Base-by-base conservation (phyloP, 2,797 vertebrate genomes). In the Protonibea diacanthus region DNA sequence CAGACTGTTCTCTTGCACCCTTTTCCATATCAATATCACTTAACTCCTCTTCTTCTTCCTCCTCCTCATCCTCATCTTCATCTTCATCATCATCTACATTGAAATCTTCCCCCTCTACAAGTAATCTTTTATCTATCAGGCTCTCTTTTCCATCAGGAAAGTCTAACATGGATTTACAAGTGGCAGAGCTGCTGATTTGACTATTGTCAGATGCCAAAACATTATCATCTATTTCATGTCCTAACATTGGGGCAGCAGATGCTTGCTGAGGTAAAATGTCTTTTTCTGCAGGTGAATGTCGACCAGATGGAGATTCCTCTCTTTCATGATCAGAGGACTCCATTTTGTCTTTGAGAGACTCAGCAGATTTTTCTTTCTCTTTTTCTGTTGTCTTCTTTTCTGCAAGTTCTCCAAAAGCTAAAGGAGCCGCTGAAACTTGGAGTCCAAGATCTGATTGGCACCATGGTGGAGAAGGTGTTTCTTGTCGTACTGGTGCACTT, bases 1-100 rank as follows among this genome's bases (percentile, higher is more conserved):
- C 98, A 23, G 98, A 97, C 75, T 95, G 95, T 85, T 99, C 98
- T 84, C 94, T 96, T 59, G 97, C 97, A 2, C 98, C 98, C 81
- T 99, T 99, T 86, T 99, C 98, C 83, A 97, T 73, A 88, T 98
- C 98, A 0, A 97, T 95, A 89, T 99, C 98, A 81, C 97, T 98
- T 8, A 76, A 88, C 44, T 95, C 96, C 27, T 97, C 96, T 48
- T 96, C 90, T 42, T 93, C 92, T 57, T 93, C 90, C 18, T 93
- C 95, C 0, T 92, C 92, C 0, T 92, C 93, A 0, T 94, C 93
- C 0, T 94, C 93, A 0, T 94, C 92, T 0, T 94, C 93, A 0
- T 94, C 94, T 14, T 94, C 92, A 4, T 94, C 92, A 27, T 91
- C 90, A 33, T 90, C 91, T 60, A 93, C 91, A 73, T 86, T 92